These are phyloP conservation scores for Scomber scombrus DNA, from an alignment of 2,113 vertebrate genomes.

Conservation along the genomic window DNA sequence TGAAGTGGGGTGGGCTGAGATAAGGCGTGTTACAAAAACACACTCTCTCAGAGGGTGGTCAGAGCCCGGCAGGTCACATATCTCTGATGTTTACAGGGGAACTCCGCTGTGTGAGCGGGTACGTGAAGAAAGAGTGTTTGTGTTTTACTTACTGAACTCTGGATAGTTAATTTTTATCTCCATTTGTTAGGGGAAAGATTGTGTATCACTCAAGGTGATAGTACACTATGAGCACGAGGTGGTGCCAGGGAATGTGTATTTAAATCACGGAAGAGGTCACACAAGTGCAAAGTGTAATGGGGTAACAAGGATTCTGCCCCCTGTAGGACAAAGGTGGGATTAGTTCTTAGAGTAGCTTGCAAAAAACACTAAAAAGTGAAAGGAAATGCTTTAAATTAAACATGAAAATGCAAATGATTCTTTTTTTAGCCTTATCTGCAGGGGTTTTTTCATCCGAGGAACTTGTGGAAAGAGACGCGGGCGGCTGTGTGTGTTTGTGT, in stretches of 20 bases:
- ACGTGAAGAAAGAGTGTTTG: conserved; percentile 18
- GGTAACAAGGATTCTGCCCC: conserved; percentile 27
- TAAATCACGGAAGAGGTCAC: conserved; percentile 58
- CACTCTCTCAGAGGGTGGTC: conserved; percentile 66
- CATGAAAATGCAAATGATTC: not conserved
- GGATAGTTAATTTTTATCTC: conserved; percentile 39
- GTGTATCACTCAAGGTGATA: conserved; percentile 36
- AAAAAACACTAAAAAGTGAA: not conserved
- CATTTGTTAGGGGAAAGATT: conserved; percentile 45
- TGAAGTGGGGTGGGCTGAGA: conserved; percentile 67
- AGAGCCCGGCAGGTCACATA: conserved; percentile 40
- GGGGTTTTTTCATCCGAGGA: conserved; percentile 31
- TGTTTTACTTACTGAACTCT: conserved; percentile 5
- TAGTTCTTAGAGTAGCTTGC: not conserved
- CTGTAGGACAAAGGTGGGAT: conserved; percentile 32
- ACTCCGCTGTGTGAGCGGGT: conserved; percentile 44
- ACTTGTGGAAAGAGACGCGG: conserved; percentile 8
- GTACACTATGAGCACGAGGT: conserved; percentile 27
- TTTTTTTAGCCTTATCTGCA: conserved; percentile 9
- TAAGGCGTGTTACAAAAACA: conserved; percentile 71
- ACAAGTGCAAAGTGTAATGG: conserved; percentile 5
- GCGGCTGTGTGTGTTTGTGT: conserved; percentile 13
- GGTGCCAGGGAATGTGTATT: conserved; percentile 56
- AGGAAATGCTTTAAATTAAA: not conserved
- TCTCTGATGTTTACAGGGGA: conserved; percentile 68